These are phyloP conservation scores for Oncorhynchus kisutch DNA, from an alignment of 2,113 vertebrate species.

Conservation along the genomic window DNA sequence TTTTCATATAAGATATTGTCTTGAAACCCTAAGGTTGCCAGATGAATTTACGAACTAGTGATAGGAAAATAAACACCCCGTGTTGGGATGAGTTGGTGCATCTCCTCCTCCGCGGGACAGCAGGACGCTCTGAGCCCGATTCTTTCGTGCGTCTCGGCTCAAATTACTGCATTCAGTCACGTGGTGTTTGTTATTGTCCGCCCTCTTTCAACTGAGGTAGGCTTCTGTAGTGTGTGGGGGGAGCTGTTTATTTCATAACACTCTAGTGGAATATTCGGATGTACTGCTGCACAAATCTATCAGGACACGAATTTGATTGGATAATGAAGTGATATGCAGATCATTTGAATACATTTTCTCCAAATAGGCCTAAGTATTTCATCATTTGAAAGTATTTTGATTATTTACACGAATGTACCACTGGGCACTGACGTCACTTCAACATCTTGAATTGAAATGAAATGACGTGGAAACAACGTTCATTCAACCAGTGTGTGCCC, in stretches of 20 bases:
- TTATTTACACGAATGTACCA: too few relatives aligned
- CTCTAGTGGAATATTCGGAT: not conserved
- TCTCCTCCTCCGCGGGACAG: constrained; percentile 22
- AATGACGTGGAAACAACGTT: too few relatives aligned
- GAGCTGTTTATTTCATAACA: not conserved
- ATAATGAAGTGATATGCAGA: too few relatives aligned
- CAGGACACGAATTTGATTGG: not conserved
- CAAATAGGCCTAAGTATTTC: too few relatives aligned
- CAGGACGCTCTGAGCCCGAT: constrained; percentile 45
- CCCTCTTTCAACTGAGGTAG: too few relatives aligned
- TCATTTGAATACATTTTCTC: too few relatives aligned
- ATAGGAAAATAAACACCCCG: not conserved
- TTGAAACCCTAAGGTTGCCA: not conserved
- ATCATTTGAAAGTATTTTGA: too few relatives aligned
- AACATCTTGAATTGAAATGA: too few relatives aligned
- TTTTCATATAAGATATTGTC: not conserved
- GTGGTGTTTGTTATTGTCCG: constrained; percentile 61
- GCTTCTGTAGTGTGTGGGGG: not conserved
- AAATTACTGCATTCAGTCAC: constrained; percentile 65
- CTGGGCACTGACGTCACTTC: too few relatives aligned
- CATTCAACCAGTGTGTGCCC: too few relatives aligned
- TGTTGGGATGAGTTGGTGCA: constrained; percentile 23
- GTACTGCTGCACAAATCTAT: not conserved
- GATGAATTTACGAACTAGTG: not conserved
- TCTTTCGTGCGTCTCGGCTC: constrained; percentile 52